Conservation (phyloP, 2,888 invertebrate species). For the Meghimatium bilineatum region DNA sequence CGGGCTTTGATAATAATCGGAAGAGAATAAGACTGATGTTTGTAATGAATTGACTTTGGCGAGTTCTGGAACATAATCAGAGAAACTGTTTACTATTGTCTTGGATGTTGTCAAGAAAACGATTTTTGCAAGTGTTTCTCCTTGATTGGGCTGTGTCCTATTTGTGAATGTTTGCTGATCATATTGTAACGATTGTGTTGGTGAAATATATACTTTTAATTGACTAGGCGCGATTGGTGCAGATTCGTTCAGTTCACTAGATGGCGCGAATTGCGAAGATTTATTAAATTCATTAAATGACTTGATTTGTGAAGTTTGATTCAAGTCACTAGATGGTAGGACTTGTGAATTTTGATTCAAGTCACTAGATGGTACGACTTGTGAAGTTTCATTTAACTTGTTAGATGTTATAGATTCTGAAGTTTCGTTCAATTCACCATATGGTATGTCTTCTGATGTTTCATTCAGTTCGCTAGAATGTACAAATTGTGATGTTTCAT, state of each 20-base stretch:
- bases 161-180: neutral
- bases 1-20: neutral
- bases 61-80: neutral
- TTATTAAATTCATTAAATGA: no score
- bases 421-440: neutral
- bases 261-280: no score
- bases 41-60: neutral
- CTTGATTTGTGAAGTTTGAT: no score
- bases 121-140: neutral
- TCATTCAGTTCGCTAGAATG: neutral
- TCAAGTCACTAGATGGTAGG: no score
- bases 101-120: neutral
- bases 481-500: neutral
- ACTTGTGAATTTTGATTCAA: no score
- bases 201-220: no score
- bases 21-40: neutral
- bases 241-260: no score
- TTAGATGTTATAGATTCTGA: neutral
- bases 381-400: no score
- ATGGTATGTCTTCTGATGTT: neutral
- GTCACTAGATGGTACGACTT: no score
- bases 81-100: neutral
- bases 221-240: no score
- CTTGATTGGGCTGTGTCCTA: neutral
- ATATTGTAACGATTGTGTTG: neutral